Percentiles rank a stretch among this genome's conserved stretches.
Evolutionary conservation across 2,797 vertebrate species (phyloP).

Genomic region (Chelon auratus): DNA sequence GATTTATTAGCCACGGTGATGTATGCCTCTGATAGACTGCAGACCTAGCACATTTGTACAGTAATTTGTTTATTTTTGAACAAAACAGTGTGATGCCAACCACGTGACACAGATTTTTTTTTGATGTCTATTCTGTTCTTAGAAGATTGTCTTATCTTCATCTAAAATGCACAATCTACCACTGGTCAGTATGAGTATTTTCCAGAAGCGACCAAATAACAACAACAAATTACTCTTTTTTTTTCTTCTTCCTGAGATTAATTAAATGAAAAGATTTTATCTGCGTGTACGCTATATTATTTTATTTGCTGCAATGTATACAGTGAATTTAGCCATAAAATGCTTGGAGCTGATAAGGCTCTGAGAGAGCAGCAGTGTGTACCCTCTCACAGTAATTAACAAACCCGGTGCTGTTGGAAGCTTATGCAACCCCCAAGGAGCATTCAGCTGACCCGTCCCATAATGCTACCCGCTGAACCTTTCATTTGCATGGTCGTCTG

Average conservation of each 20-base stretch:
- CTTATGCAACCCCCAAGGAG: slow-evolving; percentile 69
- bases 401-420: slow-evolving; percentile 56
- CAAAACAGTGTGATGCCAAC: slow-evolving; percentile 24
- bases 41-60: slow-evolving; percentile 62
- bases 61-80: slow-evolving; percentile 73
- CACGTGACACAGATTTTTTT: neutral
- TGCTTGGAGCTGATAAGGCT: slow-evolving; percentile 59
- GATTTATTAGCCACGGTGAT: slow-evolving; percentile 77
- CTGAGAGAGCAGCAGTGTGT: slow-evolving; percentile 60
- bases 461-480: slow-evolving; percentile 28
- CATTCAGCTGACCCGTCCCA: slow-evolving; percentile 48
- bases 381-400: slow-evolving; percentile 75
- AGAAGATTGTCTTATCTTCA: neutral
- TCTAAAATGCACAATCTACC: neutral
- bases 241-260: neutral
- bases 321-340: slow-evolving; percentile 8
- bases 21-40: slow-evolving; percentile 73
- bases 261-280: neutral
- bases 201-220: neutral
- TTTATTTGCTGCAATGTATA: neutral
- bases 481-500: slow-evolving; percentile 25
- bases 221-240: too few species aligned
- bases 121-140: neutral
- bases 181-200: neutral
- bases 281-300: neutral